Evolutionary conservation across 2,797 vertebrate species (phyloP), one percentile per base, ranked within the genome.

Genomic region (Petrocephalus sullivani): DNA sequence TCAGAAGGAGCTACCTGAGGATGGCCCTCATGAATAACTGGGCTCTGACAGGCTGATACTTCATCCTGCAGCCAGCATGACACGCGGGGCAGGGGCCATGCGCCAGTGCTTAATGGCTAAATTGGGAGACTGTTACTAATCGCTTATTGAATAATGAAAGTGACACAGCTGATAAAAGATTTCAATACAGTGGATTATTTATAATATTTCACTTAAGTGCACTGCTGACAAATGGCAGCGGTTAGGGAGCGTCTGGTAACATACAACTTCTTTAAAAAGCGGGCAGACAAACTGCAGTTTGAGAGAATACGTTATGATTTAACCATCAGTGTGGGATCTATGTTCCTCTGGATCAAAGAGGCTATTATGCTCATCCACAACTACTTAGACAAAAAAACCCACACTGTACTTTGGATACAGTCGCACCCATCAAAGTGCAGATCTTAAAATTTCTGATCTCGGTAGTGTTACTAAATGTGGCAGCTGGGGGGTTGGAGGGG

Each of bases 111-210:
- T 96, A 97, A 95, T 94, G 95, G 95, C 95, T 95, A 96, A 95
- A 95, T 94, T 96, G 95, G 96, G 93, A 94, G 95, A 96, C 96
- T 93, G 96, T 95, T 95, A 94, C 96, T 97, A 96, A 97, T 97
- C 95, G 91, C 94, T 96, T 95, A 96, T 91, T 97, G 97, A 98
- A 97, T 97, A 97, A 98, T 98, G 97, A 95, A 97, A 96, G 96
- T 96, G 97, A 96, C 97, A 97, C 95, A 96, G 94, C 96, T 96
- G 97, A 97, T 97, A 97, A 97, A 97, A 97, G 97, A 96, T 95
- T 97, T 97, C 97, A 97, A 96, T 97, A 96, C 92, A 89, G 91
- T 91, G 94, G 96, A 96, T 96, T 97, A 98, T 96, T 95, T 95
- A 97, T 97, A 95, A 95, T 93, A 97, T 96, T 97, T 96, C 96